phyloP scores from a whole-genome alignment of 1,140 invertebrate species.

The Leptinotarsa defecta region DNA sequence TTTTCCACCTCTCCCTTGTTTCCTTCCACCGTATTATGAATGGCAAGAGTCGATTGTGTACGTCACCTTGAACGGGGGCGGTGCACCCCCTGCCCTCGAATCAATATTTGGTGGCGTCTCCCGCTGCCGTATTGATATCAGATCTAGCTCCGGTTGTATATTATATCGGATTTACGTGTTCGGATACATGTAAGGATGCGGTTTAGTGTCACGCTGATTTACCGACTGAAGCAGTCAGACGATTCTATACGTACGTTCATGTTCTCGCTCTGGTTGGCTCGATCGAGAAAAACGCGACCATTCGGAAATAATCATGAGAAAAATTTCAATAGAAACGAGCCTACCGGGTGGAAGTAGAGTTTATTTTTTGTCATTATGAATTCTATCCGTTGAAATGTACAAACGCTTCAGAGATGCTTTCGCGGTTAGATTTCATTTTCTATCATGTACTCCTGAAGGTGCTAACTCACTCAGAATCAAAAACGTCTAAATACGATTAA shows the following conservation, averaged over 20 bases:
- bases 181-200: slow-evolving; percentile 47
- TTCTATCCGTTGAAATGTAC: too few relatives aligned
- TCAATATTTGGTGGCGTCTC: slow-evolving; percentile 45
- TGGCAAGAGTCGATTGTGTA: slow-evolving; percentile 37
- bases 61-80: slow-evolving; percentile 32
- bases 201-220: slow-evolving; percentile 50
- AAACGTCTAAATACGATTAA: too few relatives aligned
- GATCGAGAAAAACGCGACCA: too few relatives aligned
- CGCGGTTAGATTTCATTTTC: too few relatives aligned
- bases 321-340: too few relatives aligned
- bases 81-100: slow-evolving; percentile 30
- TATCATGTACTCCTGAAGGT: too few relatives aligned
- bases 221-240: slow-evolving; percentile 27
- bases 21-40: not conserved
- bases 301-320: too few relatives aligned
- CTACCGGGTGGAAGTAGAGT: too few relatives aligned
- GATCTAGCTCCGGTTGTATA: slow-evolving; percentile 47
- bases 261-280: not conserved
- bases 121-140: slow-evolving; percentile 34
- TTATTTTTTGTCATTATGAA: too few relatives aligned
- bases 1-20: not conserved
- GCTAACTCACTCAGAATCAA: too few relatives aligned
- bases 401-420: too few relatives aligned
- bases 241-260: slow-evolving; percentile 1
- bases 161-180: slow-evolving; percentile 51